These are phyloP conservation scores for Salpingus planirostris DNA, from an alignment of 2,888 invertebrate species.

Conservation along the genomic window DNA sequence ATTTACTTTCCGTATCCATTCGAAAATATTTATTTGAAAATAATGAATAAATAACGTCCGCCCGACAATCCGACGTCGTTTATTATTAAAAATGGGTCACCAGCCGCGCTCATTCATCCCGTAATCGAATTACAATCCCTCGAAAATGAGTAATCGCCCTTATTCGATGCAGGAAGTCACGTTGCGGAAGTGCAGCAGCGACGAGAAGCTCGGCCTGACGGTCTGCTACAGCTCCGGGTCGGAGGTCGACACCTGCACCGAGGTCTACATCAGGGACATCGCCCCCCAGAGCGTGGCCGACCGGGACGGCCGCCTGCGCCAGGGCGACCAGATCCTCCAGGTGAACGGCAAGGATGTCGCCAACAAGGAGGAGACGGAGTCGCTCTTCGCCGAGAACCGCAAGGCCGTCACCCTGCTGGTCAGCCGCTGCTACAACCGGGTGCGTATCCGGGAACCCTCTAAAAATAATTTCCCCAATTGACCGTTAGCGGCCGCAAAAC, in stretches of 20 bases:
- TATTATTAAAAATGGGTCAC: too few species aligned
- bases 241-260: conserved; percentile 45
- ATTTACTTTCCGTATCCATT: too few species aligned
- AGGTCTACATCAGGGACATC: conserved; percentile 61
- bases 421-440: conserved; percentile 50
- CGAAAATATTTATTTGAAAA: too few species aligned
- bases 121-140: too few species aligned
- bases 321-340: conserved; percentile 55
- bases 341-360: conserved; percentile 53
- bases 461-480: not conserved
- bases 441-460: conserved; percentile 25
- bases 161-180: conserved; percentile 62
- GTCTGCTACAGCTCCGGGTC: conserved; percentile 56
- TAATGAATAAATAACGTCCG: too few species aligned
- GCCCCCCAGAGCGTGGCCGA: conserved; percentile 51
- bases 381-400: conserved; percentile 50
- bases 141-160: too few species aligned
- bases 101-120: too few species aligned
- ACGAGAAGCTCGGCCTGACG: conserved; percentile 58
- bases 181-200: conserved; percentile 47
- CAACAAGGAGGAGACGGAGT: conserved; percentile 51
- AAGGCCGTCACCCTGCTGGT: conserved; percentile 51
- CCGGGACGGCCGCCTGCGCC: conserved; percentile 49
- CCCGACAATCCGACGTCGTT: too few species aligned
- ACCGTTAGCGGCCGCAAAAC: too few species aligned